Evolutionary conservation across 2,888 invertebrate species (phyloP), one percentile per base, ranked within the genome.

Genomic region (Acanthacorydalis orientalis): DNA sequence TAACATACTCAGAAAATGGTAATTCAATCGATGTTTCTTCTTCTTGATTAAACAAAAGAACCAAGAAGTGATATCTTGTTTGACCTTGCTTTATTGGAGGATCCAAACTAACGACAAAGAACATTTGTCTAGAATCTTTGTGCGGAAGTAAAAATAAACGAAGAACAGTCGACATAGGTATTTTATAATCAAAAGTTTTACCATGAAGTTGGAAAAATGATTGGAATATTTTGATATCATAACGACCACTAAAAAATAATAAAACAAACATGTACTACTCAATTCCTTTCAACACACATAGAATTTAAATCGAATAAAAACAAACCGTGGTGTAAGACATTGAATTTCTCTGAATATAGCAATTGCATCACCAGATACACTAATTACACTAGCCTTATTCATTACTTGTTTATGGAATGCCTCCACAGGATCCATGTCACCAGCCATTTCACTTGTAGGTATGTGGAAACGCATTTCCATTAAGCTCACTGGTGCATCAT

Each of bases 41-140:
- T 57, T 98, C 97, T 59, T 89, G 88, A 42, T 84, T 85, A 64
- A 98, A 99, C 41, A 96, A 69, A 48, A 97, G 71, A 10, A 97
- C 96, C 50, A 98, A 69, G 63, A 90, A 98, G 59, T 95, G 96
- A 63, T 98, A 98, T 52, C 98, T 75, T 0, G 98, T 99, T 70
- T 98, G 97, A 44, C 98, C 98, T 64, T 98, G 98, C 61, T 98
- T 97, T 56, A 99, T 97, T 0, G 98, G 98, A 1, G 98, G 98
- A 72, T 98, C 97, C 56, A 98, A 71, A 46, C 93, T 92, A 47
- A 96, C 87, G 40, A 98, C 96, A 64, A 97, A 97, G 68, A 91
- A 98, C 80, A 93, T 95, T 66, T 97, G 97, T 1, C 97, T 72
- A n/a, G 83, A 86, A 64, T 98, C 97, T 62, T 92, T 93, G 63